These are phyloP conservation scores for Embiotoca jacksoni DNA, from an alignment of 2,113 vertebrate species.

Conservation along the genomic window DNA sequence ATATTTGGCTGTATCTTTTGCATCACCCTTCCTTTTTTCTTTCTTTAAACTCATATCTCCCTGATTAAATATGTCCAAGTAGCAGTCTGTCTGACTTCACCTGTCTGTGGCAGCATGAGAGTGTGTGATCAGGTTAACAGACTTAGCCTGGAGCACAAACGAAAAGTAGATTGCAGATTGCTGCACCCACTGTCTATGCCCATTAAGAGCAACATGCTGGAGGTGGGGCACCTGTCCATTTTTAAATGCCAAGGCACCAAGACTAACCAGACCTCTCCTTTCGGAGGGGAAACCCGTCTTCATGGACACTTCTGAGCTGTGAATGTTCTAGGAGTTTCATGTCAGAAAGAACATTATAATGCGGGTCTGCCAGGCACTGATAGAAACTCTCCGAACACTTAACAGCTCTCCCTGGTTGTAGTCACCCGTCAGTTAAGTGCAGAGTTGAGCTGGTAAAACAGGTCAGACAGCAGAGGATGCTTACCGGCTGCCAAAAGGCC, in stretches of 20 bases:
- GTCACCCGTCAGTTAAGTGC: constrained; percentile 42
- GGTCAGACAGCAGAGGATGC: constrained; percentile 20
- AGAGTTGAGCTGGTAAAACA: constrained; percentile 18
- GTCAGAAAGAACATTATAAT: constrained; percentile 64
- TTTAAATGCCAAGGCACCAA: constrained; percentile 57
- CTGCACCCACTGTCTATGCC: constrained; percentile 42
- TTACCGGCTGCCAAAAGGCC: constrained; percentile 38
- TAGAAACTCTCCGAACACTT: constrained; percentile 50
- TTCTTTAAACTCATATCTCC: constrained; percentile 9
- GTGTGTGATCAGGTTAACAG: constrained; percentile 44
- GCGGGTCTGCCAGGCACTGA: constrained; percentile 41
- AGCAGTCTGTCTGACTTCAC: constrained; percentile 1
- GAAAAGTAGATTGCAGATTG: constrained; percentile 31
- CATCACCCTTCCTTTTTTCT: background rate
- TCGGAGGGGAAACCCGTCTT: constrained; percentile 10
- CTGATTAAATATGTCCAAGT: background rate
- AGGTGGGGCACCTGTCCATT: constrained; percentile 65
- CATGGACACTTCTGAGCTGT: constrained; percentile 18
- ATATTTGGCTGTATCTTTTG: background rate
- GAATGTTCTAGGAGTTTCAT: constrained; percentile 55
- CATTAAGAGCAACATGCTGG: constrained; percentile 58
- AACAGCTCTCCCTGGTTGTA: constrained; percentile 30
- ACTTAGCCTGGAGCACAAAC: constrained; percentile 29
- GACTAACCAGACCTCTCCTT: constrained; percentile 35
- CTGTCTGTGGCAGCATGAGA: constrained; percentile 4